Evolutionary conservation across 2,888 invertebrate genomes (phyloP), one percentile per base, ranked within the genome.

Genomic region (Meghimatium bilineatum): DNA sequence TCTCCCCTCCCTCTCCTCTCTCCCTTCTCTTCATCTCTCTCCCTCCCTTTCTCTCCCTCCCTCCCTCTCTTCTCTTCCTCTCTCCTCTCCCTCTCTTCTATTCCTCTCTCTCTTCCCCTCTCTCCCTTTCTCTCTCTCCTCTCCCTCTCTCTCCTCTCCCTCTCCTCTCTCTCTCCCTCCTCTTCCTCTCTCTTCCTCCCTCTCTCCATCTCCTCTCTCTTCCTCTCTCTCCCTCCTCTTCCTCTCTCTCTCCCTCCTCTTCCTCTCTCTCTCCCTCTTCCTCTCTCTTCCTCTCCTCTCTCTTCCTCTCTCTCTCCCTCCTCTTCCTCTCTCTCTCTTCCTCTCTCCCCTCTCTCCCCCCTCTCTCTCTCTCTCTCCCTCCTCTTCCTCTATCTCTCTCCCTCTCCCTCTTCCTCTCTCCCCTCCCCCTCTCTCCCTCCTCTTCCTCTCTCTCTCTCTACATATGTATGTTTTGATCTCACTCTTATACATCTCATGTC

Each of bases 241-340:
- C 29, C 56, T 34, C 77, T 60, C 77, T 23, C 29, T n/a, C n/a
- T n/a, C n/a, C n/a, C 38, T 32, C 29, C 36, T n/a, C 26, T 69
- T 34, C 67, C 49, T 38, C 14, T 49, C 44, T 44, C 49, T 1
- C 66, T 0, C 63, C 26, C 75, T 49, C 82, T 38, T 74, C n/a
- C 38, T 36, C 63, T 34, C 63, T 60, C n/a, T 63, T 49, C 82
- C 14, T 74, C n/a, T 66, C 32, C 36, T 23, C 36, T 66, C 66
- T 44, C 78, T 44, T 34, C 26, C 2, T 34, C 34, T 71, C 80
- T 52, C 56, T 56, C 56, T n/a, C 36, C 32, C n/a, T 44, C 66
- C 23, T 38, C 63, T 34, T 34, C 36, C 34, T 34, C 26, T 34
- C 36, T 66, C 26, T 26, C 38, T 29, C 29, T 8, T 12, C 66